These are phyloP conservation scores for Phallusia fumigata DNA, from an alignment of 23 tunicate species.

Conservation along the genomic window DNA sequence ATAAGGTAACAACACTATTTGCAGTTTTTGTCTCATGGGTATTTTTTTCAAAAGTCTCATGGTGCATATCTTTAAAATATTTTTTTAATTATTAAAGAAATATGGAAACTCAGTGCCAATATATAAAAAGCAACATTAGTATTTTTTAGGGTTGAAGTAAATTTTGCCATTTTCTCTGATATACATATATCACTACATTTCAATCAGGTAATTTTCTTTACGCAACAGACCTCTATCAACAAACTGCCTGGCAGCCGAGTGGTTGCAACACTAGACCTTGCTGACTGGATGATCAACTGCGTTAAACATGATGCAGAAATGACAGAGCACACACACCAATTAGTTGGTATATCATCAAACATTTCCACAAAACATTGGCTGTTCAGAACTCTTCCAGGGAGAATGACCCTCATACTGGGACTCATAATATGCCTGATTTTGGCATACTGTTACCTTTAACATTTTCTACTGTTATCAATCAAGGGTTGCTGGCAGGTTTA, in stretches of 20 bases:
- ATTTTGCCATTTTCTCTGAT: no score
- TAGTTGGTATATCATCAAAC: conserved; percentile 70
- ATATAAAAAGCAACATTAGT: no score
- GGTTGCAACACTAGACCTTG: conserved; percentile 61
- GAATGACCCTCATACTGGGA: background rate
- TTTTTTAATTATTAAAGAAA: no score
- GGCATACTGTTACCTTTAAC: background rate
- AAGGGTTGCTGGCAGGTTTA: no score
- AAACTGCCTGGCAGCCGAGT: conserved; percentile 25
- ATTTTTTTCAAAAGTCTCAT: background rate
- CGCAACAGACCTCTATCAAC: conserved; percentile 53
- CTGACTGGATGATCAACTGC: conserved; percentile 54
- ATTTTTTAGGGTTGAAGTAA: no score
- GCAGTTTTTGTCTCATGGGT: no score
- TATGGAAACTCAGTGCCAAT: no score
- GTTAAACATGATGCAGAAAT: conserved; percentile 24
- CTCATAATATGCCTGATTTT: background rate
- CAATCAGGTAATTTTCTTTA: background rate
- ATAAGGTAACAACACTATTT: no score
- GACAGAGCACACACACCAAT: conserved; percentile 34
- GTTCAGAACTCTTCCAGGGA: conserved; percentile 19
- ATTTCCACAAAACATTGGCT: conserved; percentile 29
- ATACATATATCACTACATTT: no score
- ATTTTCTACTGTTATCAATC: no score
- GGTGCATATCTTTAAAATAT: background rate